A percentile compares a stretch with the other conserved stretches of the same genome.
These are phyloP conservation scores for Brachionus plicatilis DNA, from an alignment of 1,140 invertebrate genomes.

Conservation along the genomic window DNA sequence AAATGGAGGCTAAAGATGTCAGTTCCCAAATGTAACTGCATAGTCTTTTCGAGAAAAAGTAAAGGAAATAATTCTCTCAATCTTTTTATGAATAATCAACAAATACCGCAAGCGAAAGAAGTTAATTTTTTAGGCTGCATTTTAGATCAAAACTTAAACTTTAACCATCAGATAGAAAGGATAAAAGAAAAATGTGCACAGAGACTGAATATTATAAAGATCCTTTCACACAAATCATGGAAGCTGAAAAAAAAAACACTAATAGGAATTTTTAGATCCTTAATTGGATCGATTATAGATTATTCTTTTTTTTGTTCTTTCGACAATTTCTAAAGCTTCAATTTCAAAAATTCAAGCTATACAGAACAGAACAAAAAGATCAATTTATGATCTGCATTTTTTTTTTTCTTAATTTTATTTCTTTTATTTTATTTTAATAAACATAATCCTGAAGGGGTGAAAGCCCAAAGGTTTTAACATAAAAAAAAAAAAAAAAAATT, in stretches of 20 bases:
- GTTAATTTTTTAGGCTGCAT: neutral
- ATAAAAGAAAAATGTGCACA: neutral
- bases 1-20: too few species aligned
- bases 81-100: neutral
- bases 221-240: neutral
- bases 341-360: neutral
- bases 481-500: too few species aligned
- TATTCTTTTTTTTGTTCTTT: neutral
- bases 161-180: neutral
- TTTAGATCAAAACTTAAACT: neutral
- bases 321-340: neutral
- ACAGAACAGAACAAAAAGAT: neutral
- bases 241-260: neutral
- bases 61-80: neutral
- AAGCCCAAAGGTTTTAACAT: too few species aligned
- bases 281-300: neutral
- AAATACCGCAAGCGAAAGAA: neutral
- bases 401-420: too few species aligned
- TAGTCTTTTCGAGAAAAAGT: neutral
- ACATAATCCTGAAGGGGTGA: too few species aligned
- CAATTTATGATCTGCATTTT: neutral
- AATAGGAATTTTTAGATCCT: neutral
- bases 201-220: neutral
- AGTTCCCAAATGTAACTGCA: neutral
- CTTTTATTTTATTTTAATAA: too few species aligned